Evolutionary conservation across 53 echinoderm and acorn worm species (phyloP).

Genomic region (Patiria pectinifera): DNA sequence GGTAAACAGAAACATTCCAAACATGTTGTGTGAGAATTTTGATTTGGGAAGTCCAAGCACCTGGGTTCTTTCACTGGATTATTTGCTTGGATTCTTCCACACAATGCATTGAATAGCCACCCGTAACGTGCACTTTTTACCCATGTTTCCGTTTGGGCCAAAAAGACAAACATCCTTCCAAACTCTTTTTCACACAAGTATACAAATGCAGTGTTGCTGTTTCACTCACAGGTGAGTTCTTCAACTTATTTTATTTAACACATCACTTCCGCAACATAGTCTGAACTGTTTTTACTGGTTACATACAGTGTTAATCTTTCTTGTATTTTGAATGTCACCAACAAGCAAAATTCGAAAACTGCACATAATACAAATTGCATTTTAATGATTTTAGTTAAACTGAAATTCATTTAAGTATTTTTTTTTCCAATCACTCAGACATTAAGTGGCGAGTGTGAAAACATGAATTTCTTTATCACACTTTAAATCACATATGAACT

Average conservation of each 20-base stretch:
- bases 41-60: slow-evolving; percentile 31
- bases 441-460: background rate
- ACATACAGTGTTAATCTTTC: slow-evolving; percentile 27
- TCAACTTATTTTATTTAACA: slow-evolving; percentile 42
- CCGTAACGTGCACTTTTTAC: slow-evolving; percentile 21
- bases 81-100: slow-evolving; percentile 41
- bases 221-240: background rate
- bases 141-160: slow-evolving; percentile 26
- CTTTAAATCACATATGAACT: background rate
- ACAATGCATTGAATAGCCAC: slow-evolving; percentile 32
- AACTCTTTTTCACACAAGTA: background rate
- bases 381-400: background rate
- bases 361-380: slow-evolving; percentile 1
- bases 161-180: background rate
- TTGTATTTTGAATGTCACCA: background rate
- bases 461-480: background rate
- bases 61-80: slow-evolving; percentile 38
- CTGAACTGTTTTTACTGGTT: slow-evolving; percentile 22
- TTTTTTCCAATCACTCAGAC: background rate
- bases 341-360: slow-evolving; percentile 7
- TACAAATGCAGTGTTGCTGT: background rate
- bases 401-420: background rate
- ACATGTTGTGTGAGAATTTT: slow-evolving; percentile 51
- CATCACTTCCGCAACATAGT: slow-evolving; percentile 50
- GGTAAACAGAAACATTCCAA: slow-evolving; percentile 51